Evolutionary conservation across 2,113 vertebrate genomes (phyloP).

Genomic region (Ammospiza caudacuta): DNA sequence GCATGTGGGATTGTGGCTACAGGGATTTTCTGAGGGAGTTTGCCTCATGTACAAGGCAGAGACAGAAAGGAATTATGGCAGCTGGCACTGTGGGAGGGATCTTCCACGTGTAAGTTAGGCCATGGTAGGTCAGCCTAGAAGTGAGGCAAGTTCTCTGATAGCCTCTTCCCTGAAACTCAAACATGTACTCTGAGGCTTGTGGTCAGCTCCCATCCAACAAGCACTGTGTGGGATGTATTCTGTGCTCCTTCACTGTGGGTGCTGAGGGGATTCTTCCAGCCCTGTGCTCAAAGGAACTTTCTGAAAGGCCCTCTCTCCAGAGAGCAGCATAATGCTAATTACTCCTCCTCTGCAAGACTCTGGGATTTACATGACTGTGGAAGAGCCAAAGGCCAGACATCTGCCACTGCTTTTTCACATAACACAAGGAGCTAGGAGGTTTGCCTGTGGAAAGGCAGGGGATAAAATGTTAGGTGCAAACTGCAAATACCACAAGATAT

Average conservation of each 20-base stretch:
- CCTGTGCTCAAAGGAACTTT: neutral
- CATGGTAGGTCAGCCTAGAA: neutral
- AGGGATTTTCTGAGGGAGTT: neutral
- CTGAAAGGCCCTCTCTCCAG: neutral
- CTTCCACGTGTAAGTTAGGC: neutral
- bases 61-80: neutral
- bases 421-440: neutral
- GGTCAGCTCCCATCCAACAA: accelerated
- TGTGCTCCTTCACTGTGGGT: accelerated
- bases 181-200: accelerated
- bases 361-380: neutral
- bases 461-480: neutral
- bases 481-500: neutral
- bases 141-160: accelerated
- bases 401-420: neutral
- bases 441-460: neutral
- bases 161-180: accelerated
- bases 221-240: no score
- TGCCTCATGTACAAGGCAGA: neutral
- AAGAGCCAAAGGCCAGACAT: neutral
- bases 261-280: accelerated
- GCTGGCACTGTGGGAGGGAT: accelerated
- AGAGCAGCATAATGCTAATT: neutral
- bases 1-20: accelerated
- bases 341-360: neutral